Base-by-base conservation (phyloP, 1,140 invertebrate genomes). In the Cyrtorhinus lividipennis region DNA sequence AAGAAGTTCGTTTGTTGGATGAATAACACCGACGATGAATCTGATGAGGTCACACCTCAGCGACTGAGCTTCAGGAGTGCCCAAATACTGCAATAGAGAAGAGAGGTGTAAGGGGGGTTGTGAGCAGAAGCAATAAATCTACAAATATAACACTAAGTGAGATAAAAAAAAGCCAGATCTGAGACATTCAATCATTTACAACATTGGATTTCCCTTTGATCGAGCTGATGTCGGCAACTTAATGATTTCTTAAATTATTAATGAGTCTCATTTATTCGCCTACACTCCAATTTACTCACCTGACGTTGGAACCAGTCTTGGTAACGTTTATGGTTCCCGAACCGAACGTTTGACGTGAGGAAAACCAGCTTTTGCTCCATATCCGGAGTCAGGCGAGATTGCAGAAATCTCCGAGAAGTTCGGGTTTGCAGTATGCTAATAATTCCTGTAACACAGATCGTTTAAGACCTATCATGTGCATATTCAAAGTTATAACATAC, bases 271-370 rank as follows among this genome's bases (percentile, higher is more conserved):
- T n/a, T n/a, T n/a, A n/a, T n/a, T n/a, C n/a, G n/a, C n/a, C n/a
- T n/a, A n/a, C n/a, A n/a, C n/a, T n/a, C n/a, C n/a, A n/a, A n/a
- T n/a, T 15, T 12, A 64, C 64, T 68, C 70, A 82, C 81, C 77
- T 82, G 81, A 70, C 89, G 81, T 75, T 97, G 94, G 79, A 98
- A 97, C 95, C 95, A 98, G 73, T 98, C 95, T 75, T 98, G 95
- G 73, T 98, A 98, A 62, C 93, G 82, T 77, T 97, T 97, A 69
- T 98, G 94, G 71, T 92, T 87, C n/a, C 94, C 94, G 78, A 98
- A 97, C 70, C 90, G 81, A 12, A 96, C 93, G 72, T 91, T 86
- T 61, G 88, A 87, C 13, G 93, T 95, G 18, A 98, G 76, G 75
- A 96, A 98, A 0, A 88, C 84, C 57, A 97, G 77, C 78, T 98